phyloP scores from a whole-genome alignment of 1,140 invertebrate genomes.

The Penaeus vannamei region DNA sequence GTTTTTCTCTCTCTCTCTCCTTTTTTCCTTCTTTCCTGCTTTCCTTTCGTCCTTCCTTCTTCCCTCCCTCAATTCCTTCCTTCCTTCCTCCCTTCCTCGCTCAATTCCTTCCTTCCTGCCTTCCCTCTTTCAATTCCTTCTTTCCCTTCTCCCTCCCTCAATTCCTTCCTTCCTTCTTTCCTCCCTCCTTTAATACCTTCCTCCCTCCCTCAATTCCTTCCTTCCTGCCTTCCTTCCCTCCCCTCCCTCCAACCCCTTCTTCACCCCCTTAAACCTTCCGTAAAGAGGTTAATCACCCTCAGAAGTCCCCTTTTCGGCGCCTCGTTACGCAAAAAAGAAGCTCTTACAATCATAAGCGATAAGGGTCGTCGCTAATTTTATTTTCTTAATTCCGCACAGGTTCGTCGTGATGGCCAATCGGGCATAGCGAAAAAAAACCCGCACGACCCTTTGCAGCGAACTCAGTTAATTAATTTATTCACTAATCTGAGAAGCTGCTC shows the following conservation, averaged over 20 bases:
- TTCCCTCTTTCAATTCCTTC: constrained; percentile 18
- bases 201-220: not conserved
- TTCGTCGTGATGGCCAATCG: not conserved
- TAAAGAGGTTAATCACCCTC: not conserved
- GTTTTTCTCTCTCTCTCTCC: not conserved
- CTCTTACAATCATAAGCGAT: too few species aligned
- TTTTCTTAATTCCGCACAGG: not conserved
- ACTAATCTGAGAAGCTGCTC: too few species aligned
- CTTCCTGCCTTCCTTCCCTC: constrained; percentile 1
- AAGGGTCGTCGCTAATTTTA: not conserved
- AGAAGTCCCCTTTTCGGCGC: not conserved
- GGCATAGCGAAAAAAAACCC: not conserved
- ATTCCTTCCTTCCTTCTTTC: not conserved
- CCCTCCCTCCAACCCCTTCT: not conserved
- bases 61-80: not conserved
- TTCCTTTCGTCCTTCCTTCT: not conserved
- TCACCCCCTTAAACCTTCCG: not conserved
- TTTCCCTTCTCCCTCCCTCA: constrained; percentile 27
- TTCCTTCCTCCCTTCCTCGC: not conserved
- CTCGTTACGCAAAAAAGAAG: not conserved
- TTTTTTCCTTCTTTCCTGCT: not conserved
- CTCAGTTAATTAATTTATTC: too few species aligned
- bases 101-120: not conserved
- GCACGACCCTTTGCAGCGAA: too few species aligned
- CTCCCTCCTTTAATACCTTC: not conserved